Conservation (phyloP, 35 echinoderm and acorn worm species). For the Ophiothrix spiculata region DNA sequence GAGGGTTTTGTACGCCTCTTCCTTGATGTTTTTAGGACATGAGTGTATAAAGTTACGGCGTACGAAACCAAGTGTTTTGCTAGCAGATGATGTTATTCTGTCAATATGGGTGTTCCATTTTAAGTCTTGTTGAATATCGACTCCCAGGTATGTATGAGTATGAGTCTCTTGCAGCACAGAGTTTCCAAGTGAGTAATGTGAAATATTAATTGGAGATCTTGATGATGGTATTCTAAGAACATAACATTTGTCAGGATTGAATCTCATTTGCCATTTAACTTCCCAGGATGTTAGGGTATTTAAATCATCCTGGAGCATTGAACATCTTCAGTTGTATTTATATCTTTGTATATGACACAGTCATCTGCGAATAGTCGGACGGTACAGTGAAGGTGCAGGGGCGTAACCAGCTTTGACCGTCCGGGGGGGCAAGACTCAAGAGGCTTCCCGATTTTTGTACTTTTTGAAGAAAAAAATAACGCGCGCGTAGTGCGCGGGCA, state of each 20-base stretch:
- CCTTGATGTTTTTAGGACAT: background rate
- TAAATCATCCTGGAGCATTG: background rate
- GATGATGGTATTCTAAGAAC: background rate
- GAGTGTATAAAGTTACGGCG: background rate
- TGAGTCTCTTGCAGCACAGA: background rate
- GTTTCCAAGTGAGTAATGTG: background rate
- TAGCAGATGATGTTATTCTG: background rate
- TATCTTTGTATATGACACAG: background rate
- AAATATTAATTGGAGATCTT: background rate
- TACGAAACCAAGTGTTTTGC: background rate
- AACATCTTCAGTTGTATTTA: background rate
- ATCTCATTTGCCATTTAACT: background rate
- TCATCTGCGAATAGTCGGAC: background rate
- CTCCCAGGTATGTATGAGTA: background rate
- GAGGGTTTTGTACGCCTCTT: background rate
- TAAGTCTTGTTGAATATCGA: background rate
- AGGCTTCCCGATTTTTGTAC: too few species aligned
- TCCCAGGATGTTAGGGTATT: background rate
- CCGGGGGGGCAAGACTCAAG: too few species aligned
- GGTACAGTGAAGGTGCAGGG: background rate
- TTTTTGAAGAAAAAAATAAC: too few species aligned
- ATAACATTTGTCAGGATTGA: conserved; percentile 4
- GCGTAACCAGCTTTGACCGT: too few species aligned
- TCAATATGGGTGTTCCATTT: background rate
- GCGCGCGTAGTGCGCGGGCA: too few species aligned